phyloP scores from a whole-genome alignment of 2,113 vertebrate species.

The Amazona vittata region DNA sequence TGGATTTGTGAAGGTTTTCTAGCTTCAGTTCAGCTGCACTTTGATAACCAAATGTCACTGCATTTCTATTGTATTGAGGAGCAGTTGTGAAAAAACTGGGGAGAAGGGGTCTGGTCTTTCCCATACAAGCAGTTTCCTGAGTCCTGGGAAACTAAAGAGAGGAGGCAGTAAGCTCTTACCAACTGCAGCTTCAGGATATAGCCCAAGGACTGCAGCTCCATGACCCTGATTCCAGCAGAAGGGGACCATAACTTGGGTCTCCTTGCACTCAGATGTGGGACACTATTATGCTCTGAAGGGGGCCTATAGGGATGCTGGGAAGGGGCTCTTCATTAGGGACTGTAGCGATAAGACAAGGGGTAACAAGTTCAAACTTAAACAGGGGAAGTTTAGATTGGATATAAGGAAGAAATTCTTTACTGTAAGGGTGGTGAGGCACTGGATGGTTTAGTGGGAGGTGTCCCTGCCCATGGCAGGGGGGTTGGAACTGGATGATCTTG shows the following conservation, averaged over 20 bases:
- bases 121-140: background rate
- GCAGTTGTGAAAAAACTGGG: background rate
- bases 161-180: rapidly evolving
- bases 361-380: no score
- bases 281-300: no score
- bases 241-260: background rate
- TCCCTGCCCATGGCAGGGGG: no score
- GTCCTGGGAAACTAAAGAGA: background rate
- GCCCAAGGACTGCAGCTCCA: background rate
- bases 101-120: background rate
- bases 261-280: rapidly evolving
- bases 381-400: no score
- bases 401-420: no score
- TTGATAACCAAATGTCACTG: background rate
- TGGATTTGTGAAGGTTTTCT: background rate
- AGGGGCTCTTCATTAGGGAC: no score
- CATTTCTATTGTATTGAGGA: background rate
- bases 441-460: no score
- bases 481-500: no score
- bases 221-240: background rate
- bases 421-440: no score
- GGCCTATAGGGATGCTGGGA: no score
- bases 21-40: background rate
- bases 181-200: rapidly evolving
- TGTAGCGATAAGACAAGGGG: no score